phyloP scores from a whole-genome alignment of 2,113 vertebrate species.

The Elgaria multicarinata region DNA sequence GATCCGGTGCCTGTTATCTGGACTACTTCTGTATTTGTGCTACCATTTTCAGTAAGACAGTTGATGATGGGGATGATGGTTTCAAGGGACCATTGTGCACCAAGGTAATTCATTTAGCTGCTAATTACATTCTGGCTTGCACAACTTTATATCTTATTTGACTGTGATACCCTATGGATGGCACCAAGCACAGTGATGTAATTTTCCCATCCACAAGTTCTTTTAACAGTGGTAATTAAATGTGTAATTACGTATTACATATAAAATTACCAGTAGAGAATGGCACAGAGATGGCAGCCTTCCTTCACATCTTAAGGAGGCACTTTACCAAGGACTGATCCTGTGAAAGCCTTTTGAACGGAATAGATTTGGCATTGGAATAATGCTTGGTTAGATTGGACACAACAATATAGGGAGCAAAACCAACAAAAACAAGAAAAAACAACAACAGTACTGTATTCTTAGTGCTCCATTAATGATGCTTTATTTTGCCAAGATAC shows the following conservation, averaged over 20 bases:
- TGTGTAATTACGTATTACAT: slow-evolving; percentile 14
- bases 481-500: background rate
- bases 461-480: background rate
- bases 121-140: slow-evolving; percentile 36
- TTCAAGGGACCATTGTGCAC: slow-evolving; percentile 7
- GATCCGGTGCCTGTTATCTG: slow-evolving; percentile 13
- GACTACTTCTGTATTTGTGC: no score
- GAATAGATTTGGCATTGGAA: background rate
- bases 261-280: background rate
- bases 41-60: slow-evolving; percentile 7
- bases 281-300: background rate
- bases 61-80: slow-evolving; percentile 5
- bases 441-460: background rate
- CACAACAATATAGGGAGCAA: background rate
- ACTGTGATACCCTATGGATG: slow-evolving; percentile 27
- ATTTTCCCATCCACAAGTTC: slow-evolving; percentile 40
- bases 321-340: background rate
- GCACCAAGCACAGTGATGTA: slow-evolving; percentile 22
- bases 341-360: background rate
- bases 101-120: slow-evolving; percentile 32
- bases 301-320: background rate
- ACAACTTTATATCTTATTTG: slow-evolving; percentile 43
- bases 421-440: background rate
- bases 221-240: slow-evolving; percentile 39
- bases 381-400: background rate